phyloP scores from a whole-genome alignment of 2,797 vertebrate genomes.

The Margarornis squamiger region DNA sequence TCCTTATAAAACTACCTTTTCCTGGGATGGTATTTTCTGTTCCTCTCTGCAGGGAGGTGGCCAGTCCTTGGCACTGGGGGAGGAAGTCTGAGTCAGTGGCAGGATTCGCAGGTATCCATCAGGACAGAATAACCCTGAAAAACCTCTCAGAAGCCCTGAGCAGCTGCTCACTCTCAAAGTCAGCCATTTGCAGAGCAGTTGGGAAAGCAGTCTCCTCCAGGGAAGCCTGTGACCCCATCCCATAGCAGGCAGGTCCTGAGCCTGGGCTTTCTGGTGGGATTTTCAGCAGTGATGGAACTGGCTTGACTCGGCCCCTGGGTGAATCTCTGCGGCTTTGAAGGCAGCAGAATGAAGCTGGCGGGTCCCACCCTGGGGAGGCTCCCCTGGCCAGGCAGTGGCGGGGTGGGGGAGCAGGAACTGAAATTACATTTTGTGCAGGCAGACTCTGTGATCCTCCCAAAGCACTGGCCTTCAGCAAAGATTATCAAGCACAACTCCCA shows the following conservation, averaged over 20 bases:
- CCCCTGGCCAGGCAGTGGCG: background rate
- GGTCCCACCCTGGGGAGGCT: background rate
- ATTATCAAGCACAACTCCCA: background rate
- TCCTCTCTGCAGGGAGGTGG: background rate
- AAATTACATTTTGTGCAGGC: background rate
- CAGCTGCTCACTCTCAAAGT: background rate
- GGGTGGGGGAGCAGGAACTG: background rate
- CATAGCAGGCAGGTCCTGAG: background rate
- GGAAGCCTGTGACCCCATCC: fast-evolving
- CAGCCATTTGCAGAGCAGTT: background rate
- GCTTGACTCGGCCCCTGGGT: background rate
- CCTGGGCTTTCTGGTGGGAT: background rate
- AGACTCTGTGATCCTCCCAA: background rate
- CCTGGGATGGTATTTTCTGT: background rate
- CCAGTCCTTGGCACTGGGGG: background rate
- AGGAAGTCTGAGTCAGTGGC: background rate
- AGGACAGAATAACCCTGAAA: background rate
- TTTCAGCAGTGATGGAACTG: background rate
- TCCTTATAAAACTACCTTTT: background rate
- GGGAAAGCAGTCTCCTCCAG: fast-evolving
- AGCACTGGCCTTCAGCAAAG: background rate
- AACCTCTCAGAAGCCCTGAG: fast-evolving
- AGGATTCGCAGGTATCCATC: background rate
- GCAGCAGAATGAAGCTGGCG: fast-evolving
- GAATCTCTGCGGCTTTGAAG: fast-evolving